Conservation (phyloP, 2,888 invertebrate genomes). For the Orgyia antiqua region DNA sequence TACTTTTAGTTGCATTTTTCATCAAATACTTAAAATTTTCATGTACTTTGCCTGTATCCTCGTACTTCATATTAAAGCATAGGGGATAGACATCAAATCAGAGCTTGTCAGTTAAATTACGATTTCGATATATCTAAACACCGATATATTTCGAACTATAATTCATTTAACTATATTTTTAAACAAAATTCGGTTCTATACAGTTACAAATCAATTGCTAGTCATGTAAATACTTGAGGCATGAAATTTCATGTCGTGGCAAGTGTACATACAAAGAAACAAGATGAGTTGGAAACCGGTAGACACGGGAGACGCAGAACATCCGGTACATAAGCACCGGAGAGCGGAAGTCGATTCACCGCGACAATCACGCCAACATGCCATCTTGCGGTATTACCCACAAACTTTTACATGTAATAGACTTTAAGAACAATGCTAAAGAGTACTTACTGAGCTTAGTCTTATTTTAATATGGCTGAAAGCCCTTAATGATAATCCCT, state of each 20-base stretch:
- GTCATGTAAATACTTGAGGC: constrained; percentile 5
- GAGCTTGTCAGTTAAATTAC: too few relatives aligned
- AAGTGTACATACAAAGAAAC: constrained; percentile 40
- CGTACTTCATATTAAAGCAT: too few relatives aligned
- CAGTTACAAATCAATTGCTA: too few relatives aligned
- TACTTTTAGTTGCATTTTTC: neutral
- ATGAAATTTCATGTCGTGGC: constrained; percentile 31
- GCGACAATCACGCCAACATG: constrained; percentile 44
- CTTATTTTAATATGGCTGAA: constrained; percentile 22
- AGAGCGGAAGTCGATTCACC: constrained; percentile 44
- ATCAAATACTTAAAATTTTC: too few relatives aligned
- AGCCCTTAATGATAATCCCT: too few relatives aligned
- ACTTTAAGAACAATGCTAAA: constrained; percentile 26
- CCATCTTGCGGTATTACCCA: constrained; percentile 37
- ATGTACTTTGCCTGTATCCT: too few relatives aligned
- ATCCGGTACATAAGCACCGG: constrained; percentile 50
- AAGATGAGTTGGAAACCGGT: constrained; percentile 43
- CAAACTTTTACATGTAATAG: constrained; percentile 35
- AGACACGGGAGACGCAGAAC: constrained; percentile 39
- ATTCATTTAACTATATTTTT: too few relatives aligned
- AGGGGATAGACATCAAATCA: too few relatives aligned
- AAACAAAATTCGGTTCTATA: too few relatives aligned
- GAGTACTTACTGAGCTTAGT: constrained; percentile 18
- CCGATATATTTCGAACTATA: too few relatives aligned
- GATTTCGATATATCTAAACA: too few relatives aligned